Evolutionary conservation across 2,888 invertebrate species (phyloP), one percentile per base, ranked within the genome.

Genomic region (Ischnura elegans): DNA sequence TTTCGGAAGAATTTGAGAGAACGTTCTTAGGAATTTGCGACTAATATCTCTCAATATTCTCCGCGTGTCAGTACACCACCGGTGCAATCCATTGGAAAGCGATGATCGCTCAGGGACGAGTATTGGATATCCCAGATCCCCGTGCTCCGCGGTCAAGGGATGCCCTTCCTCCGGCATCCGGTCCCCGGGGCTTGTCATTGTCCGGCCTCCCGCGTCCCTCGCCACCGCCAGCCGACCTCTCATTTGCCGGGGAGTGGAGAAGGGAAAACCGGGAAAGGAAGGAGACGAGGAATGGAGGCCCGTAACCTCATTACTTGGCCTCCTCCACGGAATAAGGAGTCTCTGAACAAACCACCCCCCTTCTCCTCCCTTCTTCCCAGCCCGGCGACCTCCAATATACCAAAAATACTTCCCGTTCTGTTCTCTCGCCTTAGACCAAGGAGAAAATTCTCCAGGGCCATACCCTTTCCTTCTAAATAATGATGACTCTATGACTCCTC

Each of bases 221-320:
- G 13, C 19, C 16, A 10, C 47, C 47, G 61, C n/a, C 61, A 29
- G 13, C 36, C 76, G 76, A 76, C 76, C 36, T 2, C 76, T 76
- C 25, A n/a, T 76, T 76, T 76, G 29, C 76, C 29, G 5, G n/a
- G n/a, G n/a, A n/a, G n/a, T n/a, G n/a, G n/a, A n/a, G 13, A 51
- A 51, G 76, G 76, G 76, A 76, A n/a, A 76, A 36, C 76, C 10
- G 36, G 36, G 76, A 36, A 76, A 76, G 76, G 76, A 76, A 76
- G 29, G 76, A 76, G 36, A 76, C 13, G 76, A 76, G 76, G 36
- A 36, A 76, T 6, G 66, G 29, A 29, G 6, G 76, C 29, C 76
- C 76, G 29, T 76, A 76, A 76, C 76, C 76, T 76, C 76, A 76
- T 76, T 76, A 36, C 21, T 25, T n/a, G 29, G 76, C 16, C 76